These are phyloP conservation scores for Tetropium fuscum DNA, from an alignment of 2,888 invertebrate genomes.

Conservation along the genomic window DNA sequence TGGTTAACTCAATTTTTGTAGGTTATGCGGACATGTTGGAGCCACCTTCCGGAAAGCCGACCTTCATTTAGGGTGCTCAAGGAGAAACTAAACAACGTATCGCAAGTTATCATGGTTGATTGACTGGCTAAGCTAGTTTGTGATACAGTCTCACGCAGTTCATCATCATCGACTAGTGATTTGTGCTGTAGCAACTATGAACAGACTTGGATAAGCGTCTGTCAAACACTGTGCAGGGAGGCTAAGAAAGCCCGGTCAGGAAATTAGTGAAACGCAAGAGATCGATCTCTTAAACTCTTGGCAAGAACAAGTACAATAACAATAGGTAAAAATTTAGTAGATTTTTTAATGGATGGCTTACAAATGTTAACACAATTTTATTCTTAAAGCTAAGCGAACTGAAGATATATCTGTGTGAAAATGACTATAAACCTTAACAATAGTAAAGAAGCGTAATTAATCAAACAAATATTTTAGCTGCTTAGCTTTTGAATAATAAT, in stretches of 20 bases:
- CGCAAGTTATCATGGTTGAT: conserved; percentile 77
- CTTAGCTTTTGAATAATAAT: no score
- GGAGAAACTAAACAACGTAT: conserved; percentile 81
- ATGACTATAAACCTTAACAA: no score
- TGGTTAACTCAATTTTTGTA: conserved; percentile 60
- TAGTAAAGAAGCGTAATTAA: no score
- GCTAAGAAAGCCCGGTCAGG: conserved; percentile 56
- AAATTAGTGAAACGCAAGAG: not conserved
- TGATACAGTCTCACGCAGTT: conserved; percentile 60
- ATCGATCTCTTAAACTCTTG: not conserved
- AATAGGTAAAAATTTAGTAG: not conserved
- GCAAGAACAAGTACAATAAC: conserved; percentile 24
- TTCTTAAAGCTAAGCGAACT: not conserved
- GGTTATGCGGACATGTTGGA: conserved; percentile 93
- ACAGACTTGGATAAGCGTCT: conserved; percentile 69
- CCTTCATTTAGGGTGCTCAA: conserved; percentile 89
- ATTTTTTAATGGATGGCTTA: not conserved
- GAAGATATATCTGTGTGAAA: not conserved
- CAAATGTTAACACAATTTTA: not conserved
- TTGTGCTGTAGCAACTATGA: conserved; percentile 68
- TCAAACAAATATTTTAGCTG: no score
- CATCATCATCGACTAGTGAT: conserved; percentile 63
- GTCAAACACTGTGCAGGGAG: conserved; percentile 68
- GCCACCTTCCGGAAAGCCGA: conserved; percentile 85
- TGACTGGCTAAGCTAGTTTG: conserved; percentile 72